Base-by-base conservation (phyloP, 2,113 vertebrate genomes). In the Gasterosteus nipponicus region DNA sequence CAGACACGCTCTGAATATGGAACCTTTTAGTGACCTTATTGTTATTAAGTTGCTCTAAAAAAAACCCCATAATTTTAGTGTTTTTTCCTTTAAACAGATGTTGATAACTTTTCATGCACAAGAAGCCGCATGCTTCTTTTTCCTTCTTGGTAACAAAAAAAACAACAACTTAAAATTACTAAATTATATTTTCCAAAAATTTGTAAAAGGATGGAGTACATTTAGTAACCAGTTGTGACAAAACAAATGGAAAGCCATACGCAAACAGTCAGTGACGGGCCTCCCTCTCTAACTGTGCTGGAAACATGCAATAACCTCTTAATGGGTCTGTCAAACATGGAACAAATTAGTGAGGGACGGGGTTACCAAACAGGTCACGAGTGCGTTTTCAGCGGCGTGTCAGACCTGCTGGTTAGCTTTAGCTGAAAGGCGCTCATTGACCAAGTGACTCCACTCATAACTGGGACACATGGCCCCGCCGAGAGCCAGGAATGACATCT, bases 271-370 rank as follows among this genome's bases (percentile, higher is more conserved):
- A 64, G 47, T 70, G 84, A 77, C 60, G 19, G 44, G 73, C 68
- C 63, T 70, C 49, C 14, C 0, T 42, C 60, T 74, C 66, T 78
- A 64, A 74, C 67, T 29, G 62, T 38, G 59, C 73, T 88, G 73
- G 78, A 83, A 88, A 84, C 61, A 64, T 75, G 35, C 72, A 83
- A 88, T 85, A 83, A 89, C 81, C 75, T 86, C 77, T 76, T 86
- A 86, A 86, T 82, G 75, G 82, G 53, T 77, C 70, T 75, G 87
- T 90, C 86, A 87, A 91, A 90, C 83, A 85, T 90, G 90, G 89
- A 89, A 85, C 76, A 75, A 82, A 90, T 91, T 92, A 91, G 76
- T 7, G 70, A 84, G 82, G 78, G 71, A 42, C 63, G 16, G 42
- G 78, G 86, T 87, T 31, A 87, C 68, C 62, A 53, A 74, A 68